These are phyloP conservation scores for Scytalopus superciliaris DNA, from an alignment of 2,113 vertebrate genomes.

Conservation along the genomic window DNA sequence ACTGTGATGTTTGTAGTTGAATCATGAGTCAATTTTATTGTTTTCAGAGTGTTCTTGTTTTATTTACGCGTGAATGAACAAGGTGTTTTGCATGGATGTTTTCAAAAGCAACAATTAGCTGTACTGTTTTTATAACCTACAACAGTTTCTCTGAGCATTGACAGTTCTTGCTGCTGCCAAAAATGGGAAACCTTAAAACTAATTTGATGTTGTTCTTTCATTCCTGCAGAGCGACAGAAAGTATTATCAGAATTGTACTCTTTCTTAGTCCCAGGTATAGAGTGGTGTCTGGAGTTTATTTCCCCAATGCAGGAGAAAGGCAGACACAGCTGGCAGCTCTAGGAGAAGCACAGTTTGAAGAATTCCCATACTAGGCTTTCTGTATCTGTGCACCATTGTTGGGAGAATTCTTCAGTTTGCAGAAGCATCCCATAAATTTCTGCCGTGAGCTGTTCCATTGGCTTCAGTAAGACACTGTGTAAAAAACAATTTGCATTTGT, in stretches of 20 bases:
- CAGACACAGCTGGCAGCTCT: neutral
- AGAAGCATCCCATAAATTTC: neutral
- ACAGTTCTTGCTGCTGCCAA: neutral
- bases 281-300: neutral
- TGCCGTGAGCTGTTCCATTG: neutral
- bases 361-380: neutral
- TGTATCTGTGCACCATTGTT: neutral
- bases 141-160: neutral
- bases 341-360: neutral
- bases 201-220: neutral
- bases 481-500: neutral
- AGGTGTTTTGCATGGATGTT: constrained; percentile 39
- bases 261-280: neutral
- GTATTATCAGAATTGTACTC: neutral
- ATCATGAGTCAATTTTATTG: constrained; percentile 61
- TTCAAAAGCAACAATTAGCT: constrained; percentile 46
- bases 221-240: neutral
- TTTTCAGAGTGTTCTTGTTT: constrained; percentile 54
- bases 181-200: neutral
- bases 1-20: constrained; percentile 24
- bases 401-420: neutral
- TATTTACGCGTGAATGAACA: constrained; percentile 30
- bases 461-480: neutral
- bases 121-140: neutral
- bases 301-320: neutral